Percentiles rank a stretch among this genome's conserved stretches.
phyloP scores from a whole-genome alignment of 2,113 vertebrate species.

The Furnarius figulus region DNA sequence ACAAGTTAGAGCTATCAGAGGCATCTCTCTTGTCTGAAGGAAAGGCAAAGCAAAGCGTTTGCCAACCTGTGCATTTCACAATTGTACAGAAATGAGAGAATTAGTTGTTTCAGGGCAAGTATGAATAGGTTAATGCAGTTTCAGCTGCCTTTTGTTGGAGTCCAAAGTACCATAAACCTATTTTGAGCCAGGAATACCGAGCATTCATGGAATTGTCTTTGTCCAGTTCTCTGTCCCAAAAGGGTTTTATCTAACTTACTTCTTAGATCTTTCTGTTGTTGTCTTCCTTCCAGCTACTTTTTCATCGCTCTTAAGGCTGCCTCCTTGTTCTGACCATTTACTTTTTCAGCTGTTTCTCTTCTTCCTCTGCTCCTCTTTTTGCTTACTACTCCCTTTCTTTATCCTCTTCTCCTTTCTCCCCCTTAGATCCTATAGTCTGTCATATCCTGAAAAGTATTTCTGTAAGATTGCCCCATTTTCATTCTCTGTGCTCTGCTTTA shows the following conservation, averaged over 20 bases:
- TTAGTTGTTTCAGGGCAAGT: not conserved
- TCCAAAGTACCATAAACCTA: not conserved
- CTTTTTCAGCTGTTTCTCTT: not conserved
- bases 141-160: not conserved
- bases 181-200: not conserved
- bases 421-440: not conserved
- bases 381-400: not conserved
- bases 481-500: not conserved
- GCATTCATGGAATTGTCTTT: not conserved
- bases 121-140: not conserved
- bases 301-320: not conserved
- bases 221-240: not conserved
- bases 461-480: not conserved
- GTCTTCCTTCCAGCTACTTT: not conserved
- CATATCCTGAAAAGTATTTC: not conserved
- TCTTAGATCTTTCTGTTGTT: not conserved
- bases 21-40: not conserved
- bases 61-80: not conserved
- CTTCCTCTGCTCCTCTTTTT: not conserved
- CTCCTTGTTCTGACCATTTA: not conserved
- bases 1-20: not conserved
- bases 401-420: not conserved
- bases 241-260: not conserved
- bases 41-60: not conserved
- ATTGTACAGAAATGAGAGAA: not conserved